phyloP scores from a whole-genome alignment of 2,888 invertebrate species.

The Sabatieria punctata region DNA sequence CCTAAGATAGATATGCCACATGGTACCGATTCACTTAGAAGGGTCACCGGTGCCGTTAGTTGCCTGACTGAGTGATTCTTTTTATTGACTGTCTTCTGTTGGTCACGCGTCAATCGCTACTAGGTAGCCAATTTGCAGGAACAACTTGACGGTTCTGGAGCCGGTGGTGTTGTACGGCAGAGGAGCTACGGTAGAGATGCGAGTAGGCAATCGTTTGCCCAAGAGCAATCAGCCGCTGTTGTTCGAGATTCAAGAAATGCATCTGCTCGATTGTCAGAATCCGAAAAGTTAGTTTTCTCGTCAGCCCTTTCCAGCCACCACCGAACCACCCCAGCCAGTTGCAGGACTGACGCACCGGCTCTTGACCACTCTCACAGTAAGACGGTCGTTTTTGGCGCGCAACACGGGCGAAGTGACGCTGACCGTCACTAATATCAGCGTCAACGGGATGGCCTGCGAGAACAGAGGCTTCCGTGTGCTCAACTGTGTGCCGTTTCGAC shows the following conservation, averaged over 20 bases:
- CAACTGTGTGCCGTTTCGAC: constrained; percentile 52
- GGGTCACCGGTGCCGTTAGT: too few relatives aligned
- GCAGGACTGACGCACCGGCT: constrained; percentile 29
- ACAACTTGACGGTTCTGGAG: constrained; percentile 81
- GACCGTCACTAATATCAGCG: constrained; percentile 30
- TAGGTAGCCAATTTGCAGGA: too few relatives aligned
- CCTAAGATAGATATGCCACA: too few relatives aligned
- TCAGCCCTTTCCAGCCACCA: too few relatives aligned
- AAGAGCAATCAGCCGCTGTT: constrained; percentile 55
- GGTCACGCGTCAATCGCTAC: too few relatives aligned
- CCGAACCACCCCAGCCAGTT: too few relatives aligned
- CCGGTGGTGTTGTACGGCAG: constrained; percentile 61
- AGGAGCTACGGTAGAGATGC: constrained; percentile 68
- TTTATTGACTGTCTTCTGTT: too few relatives aligned
- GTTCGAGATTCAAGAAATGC: constrained; percentile 59
- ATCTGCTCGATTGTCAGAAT: constrained; percentile 44
- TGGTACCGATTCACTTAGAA: too few relatives aligned
- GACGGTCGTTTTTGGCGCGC: constrained; percentile 60
- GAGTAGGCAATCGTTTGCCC: constrained; percentile 67
- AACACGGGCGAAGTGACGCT: constrained; percentile 83
- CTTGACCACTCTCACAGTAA: constrained; percentile 51
- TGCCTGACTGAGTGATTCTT: too few relatives aligned
- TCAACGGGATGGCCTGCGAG: constrained; percentile 40
- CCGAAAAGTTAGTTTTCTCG: constrained; percentile 35
- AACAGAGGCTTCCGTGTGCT: constrained; percentile 51